Evolutionary conservation across 2,113 vertebrate species (phyloP).

Genomic region (Mola mola): DNA sequence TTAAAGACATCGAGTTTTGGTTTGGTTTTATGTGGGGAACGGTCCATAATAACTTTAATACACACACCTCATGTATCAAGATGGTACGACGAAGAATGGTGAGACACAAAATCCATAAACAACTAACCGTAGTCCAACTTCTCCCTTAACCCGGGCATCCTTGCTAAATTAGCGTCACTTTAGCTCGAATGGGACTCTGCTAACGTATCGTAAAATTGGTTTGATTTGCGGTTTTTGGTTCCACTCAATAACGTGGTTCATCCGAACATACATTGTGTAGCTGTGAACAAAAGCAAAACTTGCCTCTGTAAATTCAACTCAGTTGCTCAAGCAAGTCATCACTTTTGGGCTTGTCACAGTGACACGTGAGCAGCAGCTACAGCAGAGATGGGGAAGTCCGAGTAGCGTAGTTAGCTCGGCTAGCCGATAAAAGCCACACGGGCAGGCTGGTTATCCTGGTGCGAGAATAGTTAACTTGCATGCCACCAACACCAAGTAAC

Average conservation of each 20-base stretch:
- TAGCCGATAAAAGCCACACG: conserved; percentile 39
- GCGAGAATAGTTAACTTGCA: neutral
- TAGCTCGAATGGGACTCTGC: conserved; percentile 31
- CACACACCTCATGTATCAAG: too few relatives aligned
- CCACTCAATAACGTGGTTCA: too few relatives aligned
- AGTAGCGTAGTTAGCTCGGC: conserved; percentile 46
- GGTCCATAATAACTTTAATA: too few relatives aligned
- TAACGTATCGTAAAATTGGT: conserved; percentile 4
- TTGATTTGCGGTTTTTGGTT: too few relatives aligned
- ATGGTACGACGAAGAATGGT: too few relatives aligned
- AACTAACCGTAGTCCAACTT: too few relatives aligned
- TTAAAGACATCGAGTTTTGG: too few relatives aligned
- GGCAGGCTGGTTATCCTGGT: neutral
- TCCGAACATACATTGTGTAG: too few relatives aligned
- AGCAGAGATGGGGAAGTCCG: conserved; percentile 31
- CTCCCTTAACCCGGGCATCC: too few relatives aligned
- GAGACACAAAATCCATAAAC: too few relatives aligned
- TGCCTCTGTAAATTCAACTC: neutral
- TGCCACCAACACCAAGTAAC: accelerated
- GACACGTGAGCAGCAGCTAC: conserved; percentile 78
- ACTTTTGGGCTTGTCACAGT: conserved; percentile 60
- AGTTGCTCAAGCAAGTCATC: conserved; percentile 26
- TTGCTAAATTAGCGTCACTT: conserved; percentile 29
- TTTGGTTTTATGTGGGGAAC: too few relatives aligned
- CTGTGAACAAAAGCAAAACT: neutral